Conservation (phyloP, 1,140 invertebrate genomes). For the Drosophila ficusphila region DNA sequence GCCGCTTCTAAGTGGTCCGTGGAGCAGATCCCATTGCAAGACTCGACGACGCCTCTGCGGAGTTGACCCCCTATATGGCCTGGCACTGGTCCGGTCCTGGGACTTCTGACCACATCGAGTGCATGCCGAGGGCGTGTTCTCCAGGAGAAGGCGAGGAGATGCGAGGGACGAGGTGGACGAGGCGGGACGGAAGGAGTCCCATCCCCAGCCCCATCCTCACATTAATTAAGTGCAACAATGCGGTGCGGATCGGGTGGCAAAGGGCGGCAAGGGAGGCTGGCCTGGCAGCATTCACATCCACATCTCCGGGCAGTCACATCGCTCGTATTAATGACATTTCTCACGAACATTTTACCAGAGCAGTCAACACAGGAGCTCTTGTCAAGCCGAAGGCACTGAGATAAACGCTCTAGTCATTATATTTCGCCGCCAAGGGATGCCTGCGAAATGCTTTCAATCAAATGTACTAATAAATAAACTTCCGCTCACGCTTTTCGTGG, state of each 20-base stretch:
- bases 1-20: slow-evolving; percentile 42
- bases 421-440: neutral
- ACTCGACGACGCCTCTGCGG: slow-evolving; percentile 61
- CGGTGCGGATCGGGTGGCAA: slow-evolving; percentile 40
- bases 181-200: slow-evolving; percentile 31
- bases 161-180: too few relatives aligned
- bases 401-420: slow-evolving; percentile 3
- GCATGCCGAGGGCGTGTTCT: slow-evolving; percentile 65
- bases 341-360: slow-evolving; percentile 75
- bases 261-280: slow-evolving; percentile 11
- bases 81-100: neutral
- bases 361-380: slow-evolving; percentile 49
- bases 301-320: slow-evolving; percentile 59
- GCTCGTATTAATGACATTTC: slow-evolving; percentile 81
- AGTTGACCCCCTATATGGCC: slow-evolving; percentile 67
- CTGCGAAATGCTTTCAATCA: neutral
- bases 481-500: too few relatives aligned
- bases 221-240: slow-evolving; percentile 82
- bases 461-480: neutral
- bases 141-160: slow-evolving; percentile 21
- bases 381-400: slow-evolving; percentile 16
- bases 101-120: slow-evolving; percentile 15
- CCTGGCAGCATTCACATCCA: slow-evolving; percentile 47
- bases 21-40: slow-evolving; percentile 64
- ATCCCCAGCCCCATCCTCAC: slow-evolving; percentile 57